Evolutionary conservation across 2,888 invertebrate genomes (phyloP).

Genomic region (Cheilosia scutellata): DNA sequence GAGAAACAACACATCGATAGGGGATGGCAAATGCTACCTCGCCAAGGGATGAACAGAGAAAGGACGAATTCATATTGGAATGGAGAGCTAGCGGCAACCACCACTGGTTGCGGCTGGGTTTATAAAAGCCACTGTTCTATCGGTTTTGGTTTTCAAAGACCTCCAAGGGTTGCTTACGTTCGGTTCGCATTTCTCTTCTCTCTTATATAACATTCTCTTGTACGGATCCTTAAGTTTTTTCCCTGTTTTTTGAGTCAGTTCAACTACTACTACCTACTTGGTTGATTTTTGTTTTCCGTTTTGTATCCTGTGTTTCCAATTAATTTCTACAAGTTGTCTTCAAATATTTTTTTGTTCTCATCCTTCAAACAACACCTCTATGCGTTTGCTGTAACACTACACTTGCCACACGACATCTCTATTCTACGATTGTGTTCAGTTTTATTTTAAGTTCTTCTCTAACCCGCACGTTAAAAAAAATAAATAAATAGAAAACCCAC

Average conservation of each 20-base stretch:
- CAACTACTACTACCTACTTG: conserved; percentile 62
- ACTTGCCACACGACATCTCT: conserved; percentile 77
- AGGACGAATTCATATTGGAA: conserved; percentile 58
- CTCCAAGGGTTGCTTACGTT: conserved; percentile 85
- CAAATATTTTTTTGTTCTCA: conserved; percentile 16
- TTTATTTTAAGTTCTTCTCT: conserved; percentile 76
- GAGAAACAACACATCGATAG: conserved; percentile 68
- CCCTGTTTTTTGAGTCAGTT: conserved; percentile 78
- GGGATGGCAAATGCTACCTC: conserved; percentile 65
- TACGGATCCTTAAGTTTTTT: conserved; percentile 82
- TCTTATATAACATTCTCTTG: conserved; percentile 84
- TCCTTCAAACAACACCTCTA: conserved; percentile 64
- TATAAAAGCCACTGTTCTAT: conserved; percentile 83
- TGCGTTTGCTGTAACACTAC: conserved; percentile 80
- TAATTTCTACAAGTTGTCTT: conserved; percentile 50
- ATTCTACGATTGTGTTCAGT: conserved; percentile 69
- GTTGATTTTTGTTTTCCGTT: conserved; percentile 53
- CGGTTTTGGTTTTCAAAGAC: conserved; percentile 84
- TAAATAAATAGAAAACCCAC: conserved; percentile 58
- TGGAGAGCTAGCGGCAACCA: conserved; percentile 61
- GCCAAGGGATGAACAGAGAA: conserved; percentile 75
- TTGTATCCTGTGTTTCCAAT: conserved; percentile 50
- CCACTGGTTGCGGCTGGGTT: conserved; percentile 77
- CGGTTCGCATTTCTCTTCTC: conserved; percentile 85
- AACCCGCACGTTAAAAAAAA: conserved; percentile 61